Conservation (phyloP, 2,113 vertebrate species). For the Larimichthys crocea region DNA sequence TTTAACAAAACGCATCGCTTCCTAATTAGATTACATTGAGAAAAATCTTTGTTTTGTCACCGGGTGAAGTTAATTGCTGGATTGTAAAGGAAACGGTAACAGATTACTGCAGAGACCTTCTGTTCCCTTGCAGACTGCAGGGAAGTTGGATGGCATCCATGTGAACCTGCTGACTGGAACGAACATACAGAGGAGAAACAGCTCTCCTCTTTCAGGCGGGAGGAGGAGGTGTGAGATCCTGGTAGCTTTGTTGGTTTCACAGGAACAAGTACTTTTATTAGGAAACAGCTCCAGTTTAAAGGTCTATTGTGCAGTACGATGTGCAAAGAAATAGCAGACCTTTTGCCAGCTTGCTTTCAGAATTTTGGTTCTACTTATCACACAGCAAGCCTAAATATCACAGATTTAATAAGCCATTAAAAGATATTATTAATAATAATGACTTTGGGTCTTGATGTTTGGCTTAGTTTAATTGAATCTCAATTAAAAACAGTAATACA, state of each 20-base stretch:
- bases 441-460: background rate
- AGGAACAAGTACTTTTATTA: conserved; percentile 30
- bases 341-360: background rate
- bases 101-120: conserved; percentile 73
- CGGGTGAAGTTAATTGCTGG: conserved; percentile 72
- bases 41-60: conserved; percentile 73
- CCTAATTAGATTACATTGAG: conserved; percentile 62
- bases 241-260: conserved; percentile 44
- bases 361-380: background rate
- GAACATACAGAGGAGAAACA: conserved; percentile 51
- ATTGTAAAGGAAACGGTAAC: conserved; percentile 71
- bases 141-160: conserved; percentile 71
- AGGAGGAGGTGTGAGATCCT: conserved; percentile 46
- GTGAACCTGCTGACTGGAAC: conserved; percentile 76
- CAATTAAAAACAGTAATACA: no score
- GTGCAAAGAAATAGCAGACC: conserved; percentile 3
- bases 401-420: background rate
- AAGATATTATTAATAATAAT: background rate
- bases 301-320: conserved; percentile 3
- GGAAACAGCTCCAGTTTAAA: conserved; percentile 34
- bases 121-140: conserved; percentile 67
- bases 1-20: conserved; percentile 62
- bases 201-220: conserved; percentile 41
- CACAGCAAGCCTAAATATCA: background rate
- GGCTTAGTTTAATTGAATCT: background rate